Evolutionary conservation across 2,797 vertebrate genomes (phyloP).

Genomic region (Morus bassanus): DNA sequence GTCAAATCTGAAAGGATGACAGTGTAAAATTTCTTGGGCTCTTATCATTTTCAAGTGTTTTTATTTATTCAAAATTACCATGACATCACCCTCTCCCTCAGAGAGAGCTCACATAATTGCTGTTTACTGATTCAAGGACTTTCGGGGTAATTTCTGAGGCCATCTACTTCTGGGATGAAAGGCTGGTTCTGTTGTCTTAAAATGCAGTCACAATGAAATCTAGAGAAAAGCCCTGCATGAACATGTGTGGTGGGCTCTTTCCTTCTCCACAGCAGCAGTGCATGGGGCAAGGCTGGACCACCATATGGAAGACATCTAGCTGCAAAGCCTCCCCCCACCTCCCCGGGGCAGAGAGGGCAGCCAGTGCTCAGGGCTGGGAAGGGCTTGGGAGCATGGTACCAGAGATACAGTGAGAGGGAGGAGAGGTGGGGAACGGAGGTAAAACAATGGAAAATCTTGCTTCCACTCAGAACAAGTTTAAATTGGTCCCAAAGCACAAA

Average conservation of each 20-base stretch:
- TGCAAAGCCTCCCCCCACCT: not conserved
- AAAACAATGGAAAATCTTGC: not conserved
- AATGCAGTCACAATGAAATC: not conserved
- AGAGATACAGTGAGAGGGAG: fast-evolving
- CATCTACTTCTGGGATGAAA: not conserved
- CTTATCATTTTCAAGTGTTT: slow-evolving; percentile 28
- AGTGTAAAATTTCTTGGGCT: slow-evolving; percentile 3
- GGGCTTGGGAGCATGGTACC: not conserved
- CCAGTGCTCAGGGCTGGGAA: not conserved
- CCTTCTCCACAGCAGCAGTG: fast-evolving
- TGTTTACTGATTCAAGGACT: slow-evolving; percentile 40
- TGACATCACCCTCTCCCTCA: slow-evolving; percentile 30
- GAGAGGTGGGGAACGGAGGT: not conserved
- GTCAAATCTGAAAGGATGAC: slow-evolving; percentile 23
- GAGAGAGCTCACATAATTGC: not conserved
- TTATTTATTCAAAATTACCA: slow-evolving; percentile 42
- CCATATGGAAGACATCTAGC: not conserved
- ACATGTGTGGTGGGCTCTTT: not conserved
- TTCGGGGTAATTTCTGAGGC: slow-evolving; percentile 18
- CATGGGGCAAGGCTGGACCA: not conserved
- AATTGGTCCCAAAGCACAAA: not conserved
- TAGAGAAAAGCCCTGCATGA: not conserved
- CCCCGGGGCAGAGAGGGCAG: not conserved
- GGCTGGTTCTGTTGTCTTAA: not conserved
- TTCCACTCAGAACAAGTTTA: not conserved